These are phyloP conservation scores for Ypsolopha scabrella DNA, from an alignment of 2,888 invertebrate genomes.

Conservation along the genomic window DNA sequence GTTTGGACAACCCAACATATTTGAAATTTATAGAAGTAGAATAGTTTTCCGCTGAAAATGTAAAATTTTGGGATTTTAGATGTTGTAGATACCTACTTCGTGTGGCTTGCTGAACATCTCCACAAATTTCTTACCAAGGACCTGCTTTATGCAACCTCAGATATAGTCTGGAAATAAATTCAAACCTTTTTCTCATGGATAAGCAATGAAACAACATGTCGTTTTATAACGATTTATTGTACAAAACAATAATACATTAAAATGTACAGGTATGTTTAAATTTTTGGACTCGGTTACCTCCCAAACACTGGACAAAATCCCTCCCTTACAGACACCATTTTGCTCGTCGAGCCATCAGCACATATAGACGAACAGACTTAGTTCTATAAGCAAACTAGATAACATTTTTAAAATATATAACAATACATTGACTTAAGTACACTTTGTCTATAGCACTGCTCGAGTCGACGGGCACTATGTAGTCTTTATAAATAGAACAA, in stretches of 20 bases:
- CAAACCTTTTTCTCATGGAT: neutral
- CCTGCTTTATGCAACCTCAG: no score
- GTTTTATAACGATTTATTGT: conserved; percentile 72
- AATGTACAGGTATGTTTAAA: conserved; percentile 72
- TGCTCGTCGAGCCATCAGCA: conserved; percentile 69
- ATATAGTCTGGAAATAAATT: no score
- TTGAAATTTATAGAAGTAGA: no score
- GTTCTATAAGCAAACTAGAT: conserved; percentile 69
- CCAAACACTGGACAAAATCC: conserved; percentile 68
- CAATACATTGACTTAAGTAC: conserved; percentile 70
- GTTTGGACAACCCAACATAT: no score
- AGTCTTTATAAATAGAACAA: conserved; percentile 65
- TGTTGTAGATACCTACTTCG: no score
- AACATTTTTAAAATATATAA: conserved; percentile 56
- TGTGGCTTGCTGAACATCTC: no score
- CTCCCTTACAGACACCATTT: conserved; percentile 68
- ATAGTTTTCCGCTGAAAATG: no score
- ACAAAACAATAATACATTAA: conserved; percentile 73
- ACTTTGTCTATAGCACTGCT: conserved; percentile 65
- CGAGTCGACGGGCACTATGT: conserved; percentile 68
- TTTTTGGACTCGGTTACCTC: conserved; percentile 62
- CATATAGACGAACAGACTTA: conserved; percentile 57
- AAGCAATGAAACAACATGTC: conserved; percentile 16
- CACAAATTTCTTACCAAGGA: no score
- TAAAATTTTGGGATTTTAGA: no score